A percentile compares a stretch with the other conserved stretches of the same genome.
These are phyloP conservation scores for Synergus japonicus DNA, from an alignment of 2,888 invertebrate species.

Conservation along the genomic window DNA sequence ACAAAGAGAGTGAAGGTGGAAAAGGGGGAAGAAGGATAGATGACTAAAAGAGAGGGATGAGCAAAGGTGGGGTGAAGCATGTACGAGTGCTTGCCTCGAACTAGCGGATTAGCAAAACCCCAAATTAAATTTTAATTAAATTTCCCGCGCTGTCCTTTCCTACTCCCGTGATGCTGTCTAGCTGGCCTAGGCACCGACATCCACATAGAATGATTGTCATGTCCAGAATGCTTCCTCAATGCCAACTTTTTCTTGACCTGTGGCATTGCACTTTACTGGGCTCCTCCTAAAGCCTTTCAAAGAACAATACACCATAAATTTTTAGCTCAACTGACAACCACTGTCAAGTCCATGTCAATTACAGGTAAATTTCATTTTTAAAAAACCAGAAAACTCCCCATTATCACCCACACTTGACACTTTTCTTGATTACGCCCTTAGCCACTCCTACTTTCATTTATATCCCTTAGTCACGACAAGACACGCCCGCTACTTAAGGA, in stretches of 20 bases:
- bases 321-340: not conserved
- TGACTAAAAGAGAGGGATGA: not conserved
- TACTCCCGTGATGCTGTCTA: not conserved
- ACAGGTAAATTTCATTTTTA: too few species aligned
- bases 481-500: too few species aligned
- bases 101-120: slow-evolving; percentile 69
- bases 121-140: slow-evolving; percentile 75
- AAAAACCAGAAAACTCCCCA: too few species aligned
- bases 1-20: not conserved
- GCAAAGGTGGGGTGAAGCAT: not conserved
- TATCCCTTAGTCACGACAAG: too few species aligned
- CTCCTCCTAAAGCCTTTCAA: not conserved
- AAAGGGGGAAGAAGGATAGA: slow-evolving; percentile 36
- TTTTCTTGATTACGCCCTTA: too few species aligned
- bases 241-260: slow-evolving; percentile 46
- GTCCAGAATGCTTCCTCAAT: slow-evolving; percentile 29
- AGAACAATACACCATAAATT: not conserved
- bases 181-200: slow-evolving; percentile 15
- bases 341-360: too few species aligned
- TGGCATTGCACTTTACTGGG: slow-evolving; percentile 35
- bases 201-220: not conserved
- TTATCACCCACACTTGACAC: too few species aligned
- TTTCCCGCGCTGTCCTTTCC: slow-evolving; percentile 50
- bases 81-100: slow-evolving; percentile 51
- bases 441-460: too few species aligned